A percentile compares a stretch with the other conserved stretches of the same genome.
phyloP scores from a whole-genome alignment of 1,140 invertebrate species.

The Cyclargus thomasi region DNA sequence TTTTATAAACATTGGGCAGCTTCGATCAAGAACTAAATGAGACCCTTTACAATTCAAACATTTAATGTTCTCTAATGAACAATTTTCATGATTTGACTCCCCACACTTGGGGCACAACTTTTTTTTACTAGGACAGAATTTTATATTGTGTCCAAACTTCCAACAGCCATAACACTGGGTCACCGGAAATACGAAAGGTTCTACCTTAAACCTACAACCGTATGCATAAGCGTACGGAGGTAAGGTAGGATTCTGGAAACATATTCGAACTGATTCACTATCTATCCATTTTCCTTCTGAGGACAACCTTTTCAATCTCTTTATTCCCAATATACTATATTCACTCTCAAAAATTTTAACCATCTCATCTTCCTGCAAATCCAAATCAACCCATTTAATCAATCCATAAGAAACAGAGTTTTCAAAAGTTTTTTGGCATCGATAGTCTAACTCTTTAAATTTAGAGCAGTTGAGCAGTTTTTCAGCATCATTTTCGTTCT shows the following conservation, averaged over 20 bases:
- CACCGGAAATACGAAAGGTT: constrained; percentile 26
- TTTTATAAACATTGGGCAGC: constrained; percentile 30
- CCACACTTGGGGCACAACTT: constrained; percentile 33
- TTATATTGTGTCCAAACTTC: constrained; percentile 23
- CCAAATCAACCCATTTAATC: not conserved
- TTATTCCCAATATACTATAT: constrained; percentile 6
- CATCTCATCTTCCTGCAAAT: constrained; percentile 1
- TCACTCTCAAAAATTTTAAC: constrained; percentile 9
- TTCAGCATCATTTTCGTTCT: constrained; percentile 8
- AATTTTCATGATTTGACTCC: constrained; percentile 24
- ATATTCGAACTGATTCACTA: constrained; percentile 15
- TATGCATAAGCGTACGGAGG: constrained; percentile 6
- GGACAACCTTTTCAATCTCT: constrained; percentile 14
- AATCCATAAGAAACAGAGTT: not conserved
- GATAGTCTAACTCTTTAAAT: not conserved
- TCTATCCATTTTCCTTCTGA: constrained; percentile 6
- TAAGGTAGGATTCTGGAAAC: constrained; percentile 17
- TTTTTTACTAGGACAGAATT: constrained; percentile 26
- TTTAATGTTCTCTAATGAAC: constrained; percentile 19
- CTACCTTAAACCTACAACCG: constrained; percentile 24
- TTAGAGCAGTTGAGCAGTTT: not conserved
- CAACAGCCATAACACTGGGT: constrained; percentile 26
- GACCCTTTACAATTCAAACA: constrained; percentile 31
- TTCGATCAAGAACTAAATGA: constrained; percentile 28
- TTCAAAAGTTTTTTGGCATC: constrained; percentile 5